Conservation (phyloP, 2,888 invertebrate species). For the Nebria salina region DNA sequence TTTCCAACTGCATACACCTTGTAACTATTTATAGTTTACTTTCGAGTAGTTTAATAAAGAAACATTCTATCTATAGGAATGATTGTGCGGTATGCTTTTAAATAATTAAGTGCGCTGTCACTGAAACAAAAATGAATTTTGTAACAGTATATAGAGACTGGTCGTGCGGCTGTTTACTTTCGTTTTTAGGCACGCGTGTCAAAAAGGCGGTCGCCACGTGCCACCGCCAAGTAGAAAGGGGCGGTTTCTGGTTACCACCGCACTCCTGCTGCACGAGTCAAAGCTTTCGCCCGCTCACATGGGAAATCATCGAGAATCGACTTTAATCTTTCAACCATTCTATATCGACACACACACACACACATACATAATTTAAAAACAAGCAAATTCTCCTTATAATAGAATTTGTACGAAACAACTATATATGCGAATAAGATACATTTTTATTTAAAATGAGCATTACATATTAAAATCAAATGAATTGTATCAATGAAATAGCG, state of each 20-base stretch:
- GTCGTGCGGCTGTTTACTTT: not conserved
- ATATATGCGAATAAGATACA: no score
- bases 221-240: not conserved
- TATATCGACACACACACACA: not conserved
- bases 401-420: no score
- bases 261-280: no score
- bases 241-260: constrained; percentile 9
- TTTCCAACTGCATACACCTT: no score
- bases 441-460: no score
- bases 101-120: not conserved
- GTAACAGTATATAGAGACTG: no score
- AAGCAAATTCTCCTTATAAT: no score
- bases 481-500: not conserved
- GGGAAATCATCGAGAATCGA: constrained; percentile 13
- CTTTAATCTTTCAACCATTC: constrained; percentile 4
- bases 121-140: not conserved
- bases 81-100: not conserved
- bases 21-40: no score
- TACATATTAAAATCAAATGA: not conserved
- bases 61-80: no score
- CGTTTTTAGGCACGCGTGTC: constrained; percentile 3
- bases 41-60: no score
- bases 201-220: not conserved
- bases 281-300: not conserved
- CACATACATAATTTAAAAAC: no score